Conservation (phyloP, 2,888 invertebrate genomes). For the Acanthosepion lycidas region DNA sequence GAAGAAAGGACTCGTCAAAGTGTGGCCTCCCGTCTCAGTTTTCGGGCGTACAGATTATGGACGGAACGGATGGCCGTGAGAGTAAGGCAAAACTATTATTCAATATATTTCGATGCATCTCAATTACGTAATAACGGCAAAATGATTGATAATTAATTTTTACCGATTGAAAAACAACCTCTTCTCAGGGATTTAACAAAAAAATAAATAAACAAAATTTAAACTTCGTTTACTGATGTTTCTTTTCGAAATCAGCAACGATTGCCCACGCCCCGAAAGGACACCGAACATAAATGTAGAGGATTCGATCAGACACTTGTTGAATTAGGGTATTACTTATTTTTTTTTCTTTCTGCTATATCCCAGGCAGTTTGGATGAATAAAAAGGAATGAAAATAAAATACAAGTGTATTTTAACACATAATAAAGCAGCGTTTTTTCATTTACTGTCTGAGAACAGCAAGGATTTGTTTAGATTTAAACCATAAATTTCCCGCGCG, state of each 20-base stretch:
- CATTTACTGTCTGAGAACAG: too few relatives aligned
- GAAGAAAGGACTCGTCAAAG: background rate
- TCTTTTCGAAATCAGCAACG: background rate
- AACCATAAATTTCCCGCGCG: too few relatives aligned
- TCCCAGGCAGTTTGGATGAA: too few relatives aligned
- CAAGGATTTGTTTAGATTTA: too few relatives aligned
- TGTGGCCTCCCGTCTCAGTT: background rate
- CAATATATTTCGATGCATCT: background rate
- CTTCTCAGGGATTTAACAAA: background rate
- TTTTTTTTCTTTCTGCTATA: too few relatives aligned
- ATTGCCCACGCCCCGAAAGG: too few relatives aligned
- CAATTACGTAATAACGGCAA: background rate
- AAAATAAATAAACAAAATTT: background rate
- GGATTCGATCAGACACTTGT: too few relatives aligned
- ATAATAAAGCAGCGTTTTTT: too few relatives aligned
- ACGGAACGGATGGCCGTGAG: background rate
- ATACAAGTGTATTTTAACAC: too few relatives aligned
- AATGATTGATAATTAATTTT: background rate
- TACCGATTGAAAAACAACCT: background rate
- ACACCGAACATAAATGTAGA: too few relatives aligned
- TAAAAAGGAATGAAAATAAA: too few relatives aligned
- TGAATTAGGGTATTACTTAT: too few relatives aligned
- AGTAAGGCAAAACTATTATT: background rate
- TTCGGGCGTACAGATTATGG: background rate
- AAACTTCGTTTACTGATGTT: background rate